Evolutionary conservation across 2,888 invertebrate genomes (phyloP).

Genomic region (Drosophila multiciliata): DNA sequence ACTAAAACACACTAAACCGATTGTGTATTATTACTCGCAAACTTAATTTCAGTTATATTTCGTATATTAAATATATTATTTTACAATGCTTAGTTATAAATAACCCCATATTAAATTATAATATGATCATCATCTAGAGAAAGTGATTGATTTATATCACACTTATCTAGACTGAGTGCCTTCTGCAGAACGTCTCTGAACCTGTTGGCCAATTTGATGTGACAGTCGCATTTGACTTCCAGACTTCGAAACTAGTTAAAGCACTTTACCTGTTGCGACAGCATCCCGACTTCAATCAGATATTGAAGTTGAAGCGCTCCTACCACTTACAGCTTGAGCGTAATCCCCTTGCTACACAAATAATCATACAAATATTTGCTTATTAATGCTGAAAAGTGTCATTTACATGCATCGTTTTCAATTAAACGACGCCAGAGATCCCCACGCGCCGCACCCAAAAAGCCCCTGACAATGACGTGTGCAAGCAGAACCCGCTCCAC

Average conservation of each 20-base stretch:
- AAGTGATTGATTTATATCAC: slow-evolving; percentile 22
- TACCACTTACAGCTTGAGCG: slow-evolving; percentile 58
- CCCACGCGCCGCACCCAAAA: slow-evolving; percentile 73
- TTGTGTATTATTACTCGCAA: background rate
- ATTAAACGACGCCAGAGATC: slow-evolving; percentile 77
- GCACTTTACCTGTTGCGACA: slow-evolving; percentile 61
- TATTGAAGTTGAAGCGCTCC: slow-evolving; percentile 50
- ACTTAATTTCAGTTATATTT: background rate
- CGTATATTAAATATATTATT: background rate
- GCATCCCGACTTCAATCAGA: slow-evolving; percentile 55
- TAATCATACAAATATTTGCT: slow-evolving; percentile 81
- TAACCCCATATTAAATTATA: background rate
- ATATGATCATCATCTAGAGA: background rate
- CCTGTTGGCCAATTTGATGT: slow-evolving; percentile 44
- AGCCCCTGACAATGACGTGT: slow-evolving; percentile 52
- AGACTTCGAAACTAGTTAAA: slow-evolving; percentile 50
- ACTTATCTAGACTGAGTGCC: background rate
- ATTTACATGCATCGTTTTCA: slow-evolving; percentile 82
- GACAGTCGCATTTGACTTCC: slow-evolving; percentile 48
- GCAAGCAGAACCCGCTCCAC: slow-evolving; percentile 33
- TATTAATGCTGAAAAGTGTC: slow-evolving; percentile 82
- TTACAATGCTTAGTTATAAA: background rate
- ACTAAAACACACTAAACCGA: background rate
- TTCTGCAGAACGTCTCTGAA: slow-evolving; percentile 25
- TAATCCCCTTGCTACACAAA: slow-evolving; percentile 73